Evolutionary conservation across 2,113 vertebrate genomes (phyloP).

Genomic region (Pomatostomus ruficeps): DNA sequence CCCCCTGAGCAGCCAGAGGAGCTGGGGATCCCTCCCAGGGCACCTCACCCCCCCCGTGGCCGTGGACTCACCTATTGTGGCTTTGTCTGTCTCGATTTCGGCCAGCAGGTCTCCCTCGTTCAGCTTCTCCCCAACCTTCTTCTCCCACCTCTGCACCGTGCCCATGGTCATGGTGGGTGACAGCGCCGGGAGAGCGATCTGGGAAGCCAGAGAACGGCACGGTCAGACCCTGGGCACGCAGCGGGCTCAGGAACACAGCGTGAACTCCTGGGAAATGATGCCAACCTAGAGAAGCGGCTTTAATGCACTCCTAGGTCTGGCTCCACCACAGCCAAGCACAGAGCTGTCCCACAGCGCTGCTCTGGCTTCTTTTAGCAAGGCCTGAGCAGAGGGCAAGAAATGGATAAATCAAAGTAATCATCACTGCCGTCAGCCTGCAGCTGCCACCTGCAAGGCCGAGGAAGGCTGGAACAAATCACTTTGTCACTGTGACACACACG

Average conservation of each 20-base stretch:
- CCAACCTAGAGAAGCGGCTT: not conserved
- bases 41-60: not conserved
- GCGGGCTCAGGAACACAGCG: not conserved
- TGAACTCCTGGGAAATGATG: not conserved
- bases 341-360: not conserved
- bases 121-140: slow-evolving; percentile 96
- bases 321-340: not conserved
- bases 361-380: not conserved
- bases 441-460: not conserved
- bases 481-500: not conserved
- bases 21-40: not conserved
- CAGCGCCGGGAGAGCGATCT: slow-evolving; percentile 91
- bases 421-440: not conserved
- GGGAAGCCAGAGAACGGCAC: not conserved
- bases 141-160: slow-evolving; percentile 98
- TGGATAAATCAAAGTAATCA: not conserved
- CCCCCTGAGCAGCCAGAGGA: no score
- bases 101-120: slow-evolving; percentile 93
- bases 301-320: not conserved
- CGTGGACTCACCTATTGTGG: slow-evolving; percentile 87
- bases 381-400: not conserved
- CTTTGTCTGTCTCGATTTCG: slow-evolving; percentile 98
- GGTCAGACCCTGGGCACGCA: not conserved
- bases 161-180: slow-evolving; percentile 99
- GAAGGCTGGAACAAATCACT: not conserved